Evolutionary conservation across 1,140 invertebrate genomes (phyloP), one percentile per base, ranked within the genome.

Genomic region (Sminthurides bifidus): DNA sequence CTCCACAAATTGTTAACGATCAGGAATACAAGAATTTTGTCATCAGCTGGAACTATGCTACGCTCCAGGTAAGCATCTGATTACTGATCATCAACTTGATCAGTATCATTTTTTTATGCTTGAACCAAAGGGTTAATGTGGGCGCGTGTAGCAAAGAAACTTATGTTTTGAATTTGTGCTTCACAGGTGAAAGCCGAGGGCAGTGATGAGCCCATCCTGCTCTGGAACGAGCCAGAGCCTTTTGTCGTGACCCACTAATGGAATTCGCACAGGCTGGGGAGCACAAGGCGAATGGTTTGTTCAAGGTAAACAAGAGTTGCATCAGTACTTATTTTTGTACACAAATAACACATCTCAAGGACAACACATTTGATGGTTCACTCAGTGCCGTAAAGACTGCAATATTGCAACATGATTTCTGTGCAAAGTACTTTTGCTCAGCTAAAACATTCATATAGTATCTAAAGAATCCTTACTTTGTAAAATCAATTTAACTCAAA

Each of bases 241-340:
- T 79, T 85, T 65, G 73, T 73, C 0, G 76, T 88, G 24, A 75
- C 75, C 54, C 80, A 82, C 67, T 81, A n/a, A 85, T 23, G 87
- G 85, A 38, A 77, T 89, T 14, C 83, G 83, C 69, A 90, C 87
- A 40, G 85, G 84, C 40, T 90, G 85, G 85, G 87, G 86, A 21
- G 81, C 86, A 0, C 72, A 69, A 52, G 87, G 87, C n/a, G 77
- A 80, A 31, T 91, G 87, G 87, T 74, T 81, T 24, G 78, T 91
- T 65, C 83, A 88, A 76, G 81, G 83, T 85, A 74, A 58, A 27
- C 26, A 19, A 48, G n/a, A n/a, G n/a, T n/a, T n/a, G n/a, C n/a
- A n/a, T n/a, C n/a, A n/a, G n/a, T n/a, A n/a, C n/a, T n/a, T n/a
- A n/a, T n/a, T n/a, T n/a, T n/a, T n/a, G n/a, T n/a, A n/a, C n/a